These are phyloP conservation scores for Meta bourneti DNA, from an alignment of 2,888 invertebrate species.

Conservation along the genomic window DNA sequence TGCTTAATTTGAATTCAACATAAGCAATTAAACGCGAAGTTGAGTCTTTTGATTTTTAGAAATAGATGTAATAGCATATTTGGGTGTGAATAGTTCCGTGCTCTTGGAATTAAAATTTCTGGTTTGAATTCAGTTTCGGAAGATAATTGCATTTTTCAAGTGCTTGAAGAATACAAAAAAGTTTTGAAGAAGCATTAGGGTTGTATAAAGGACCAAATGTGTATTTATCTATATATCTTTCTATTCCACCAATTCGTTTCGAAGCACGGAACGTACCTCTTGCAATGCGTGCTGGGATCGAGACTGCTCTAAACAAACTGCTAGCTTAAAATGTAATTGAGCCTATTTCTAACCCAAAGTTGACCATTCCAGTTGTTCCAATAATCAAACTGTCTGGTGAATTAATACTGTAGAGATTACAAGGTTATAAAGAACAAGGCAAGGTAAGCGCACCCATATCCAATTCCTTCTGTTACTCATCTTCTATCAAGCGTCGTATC, in stretches of 20 bases:
- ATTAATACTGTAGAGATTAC: neutral
- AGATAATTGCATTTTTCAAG: neutral
- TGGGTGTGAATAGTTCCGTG: neutral
- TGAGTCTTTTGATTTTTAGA: neutral
- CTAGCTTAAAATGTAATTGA: neutral
- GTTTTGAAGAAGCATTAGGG: neutral
- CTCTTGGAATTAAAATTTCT: neutral
- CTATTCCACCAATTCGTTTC: neutral
- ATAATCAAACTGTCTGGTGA: neutral
- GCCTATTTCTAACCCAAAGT: neutral
- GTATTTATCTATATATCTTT: neutral
- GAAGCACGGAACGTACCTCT: neutral
- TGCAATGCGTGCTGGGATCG: neutral
- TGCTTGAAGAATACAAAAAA: neutral
- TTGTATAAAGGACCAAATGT: neutral
- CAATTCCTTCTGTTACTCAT: neutral
- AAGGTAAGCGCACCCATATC: neutral
- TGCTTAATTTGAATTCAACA: neutral
- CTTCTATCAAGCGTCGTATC: neutral
- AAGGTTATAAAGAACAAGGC: neutral
- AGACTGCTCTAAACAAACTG: neutral
- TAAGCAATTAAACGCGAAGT: neutral
- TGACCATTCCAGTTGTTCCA: neutral
- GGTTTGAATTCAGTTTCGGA: neutral
- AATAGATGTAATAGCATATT: neutral